Percentiles rank a stretch among this genome's conserved stretches.
These are phyloP conservation scores for Hydraecia micacea DNA, from an alignment of 2,888 invertebrate species.

Conservation along the genomic window DNA sequence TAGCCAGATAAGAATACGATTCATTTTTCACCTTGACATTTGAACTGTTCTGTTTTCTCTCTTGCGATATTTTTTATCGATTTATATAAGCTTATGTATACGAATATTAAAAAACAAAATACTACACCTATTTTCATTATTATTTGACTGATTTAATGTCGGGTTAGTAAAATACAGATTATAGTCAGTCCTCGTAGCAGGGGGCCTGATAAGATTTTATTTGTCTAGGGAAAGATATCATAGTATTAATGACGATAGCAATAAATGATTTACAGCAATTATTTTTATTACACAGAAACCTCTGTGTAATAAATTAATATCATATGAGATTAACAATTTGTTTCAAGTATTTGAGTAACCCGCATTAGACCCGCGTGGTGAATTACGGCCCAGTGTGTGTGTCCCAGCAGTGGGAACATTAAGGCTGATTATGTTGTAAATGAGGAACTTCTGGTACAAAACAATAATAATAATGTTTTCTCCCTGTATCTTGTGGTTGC, in stretches of 20 bases:
- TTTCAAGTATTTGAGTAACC: constrained; percentile 9
- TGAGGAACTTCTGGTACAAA: not conserved
- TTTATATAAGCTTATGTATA: not conserved
- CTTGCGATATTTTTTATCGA: not conserved
- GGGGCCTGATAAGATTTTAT: constrained; percentile 40
- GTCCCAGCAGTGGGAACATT: not conserved
- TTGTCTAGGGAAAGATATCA: constrained; percentile 25
- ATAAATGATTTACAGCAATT: constrained; percentile 15
- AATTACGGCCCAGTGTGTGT: not conserved
- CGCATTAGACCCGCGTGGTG: not conserved
- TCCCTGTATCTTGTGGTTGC: constrained; percentile 3
- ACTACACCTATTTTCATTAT: not conserved
- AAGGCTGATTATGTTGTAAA: not conserved
- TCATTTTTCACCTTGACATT: not conserved
- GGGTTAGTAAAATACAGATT: not conserved
- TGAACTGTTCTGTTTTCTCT: not conserved
- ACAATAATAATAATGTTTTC: not conserved
- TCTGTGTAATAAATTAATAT: too few species aligned
- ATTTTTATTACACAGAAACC: constrained; percentile 30
- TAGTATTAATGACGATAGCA: constrained; percentile 2
- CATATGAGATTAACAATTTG: not conserved
- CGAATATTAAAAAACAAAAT: not conserved
- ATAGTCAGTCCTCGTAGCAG: not conserved
- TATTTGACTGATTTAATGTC: not conserved
- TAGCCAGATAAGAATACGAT: fast-evolving